Evolutionary conservation across 2,888 invertebrate species (phyloP).

Genomic region (Leptinotarsa juncta): DNA sequence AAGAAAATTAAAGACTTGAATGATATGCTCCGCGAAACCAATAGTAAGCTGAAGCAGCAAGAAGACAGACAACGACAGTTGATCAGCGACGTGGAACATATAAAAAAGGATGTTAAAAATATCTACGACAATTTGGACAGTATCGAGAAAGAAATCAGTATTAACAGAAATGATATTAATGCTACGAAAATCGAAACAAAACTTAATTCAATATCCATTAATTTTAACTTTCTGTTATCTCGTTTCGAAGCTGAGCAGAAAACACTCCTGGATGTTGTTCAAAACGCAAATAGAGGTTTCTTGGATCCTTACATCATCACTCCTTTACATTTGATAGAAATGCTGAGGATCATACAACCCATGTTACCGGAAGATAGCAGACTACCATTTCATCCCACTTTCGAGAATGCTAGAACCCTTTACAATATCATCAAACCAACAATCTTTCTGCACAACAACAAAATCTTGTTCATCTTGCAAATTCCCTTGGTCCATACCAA

Average conservation of each 20-base stretch:
- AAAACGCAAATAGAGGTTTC: slow-evolving; percentile 28
- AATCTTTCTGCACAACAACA: slow-evolving; percentile 23
- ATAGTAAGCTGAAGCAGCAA: slow-evolving; percentile 23
- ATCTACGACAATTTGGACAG: not conserved
- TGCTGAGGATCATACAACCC: slow-evolving; percentile 24
- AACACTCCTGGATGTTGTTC: slow-evolving; percentile 22
- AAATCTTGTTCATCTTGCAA: slow-evolving; percentile 26
- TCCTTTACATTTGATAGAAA: slow-evolving; percentile 25
- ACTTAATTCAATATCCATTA: slow-evolving; percentile 26
- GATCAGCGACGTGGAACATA: slow-evolving; percentile 13
- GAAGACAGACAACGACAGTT: slow-evolving; percentile 11
- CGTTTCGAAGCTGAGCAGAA: slow-evolving; percentile 28
- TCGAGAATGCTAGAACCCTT: slow-evolving; percentile 22
- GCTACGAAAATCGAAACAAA: not conserved
- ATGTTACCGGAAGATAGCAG: slow-evolving; percentile 29
- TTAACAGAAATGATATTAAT: slow-evolving; percentile 22
- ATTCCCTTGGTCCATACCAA: slow-evolving; percentile 28
- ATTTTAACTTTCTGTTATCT: slow-evolving; percentile 27
- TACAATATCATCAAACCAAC: slow-evolving; percentile 31
- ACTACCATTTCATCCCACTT: slow-evolving; percentile 29
- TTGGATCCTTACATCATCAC: slow-evolving; percentile 31
- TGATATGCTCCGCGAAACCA: slow-evolving; percentile 20
- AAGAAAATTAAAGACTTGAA: slow-evolving; percentile 29
- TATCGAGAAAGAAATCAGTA: not conserved
- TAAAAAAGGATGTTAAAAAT: slow-evolving; percentile 22